Evolutionary conservation across 2,888 invertebrate species (phyloP).

Genomic region (Glaucopsyche alexis): DNA sequence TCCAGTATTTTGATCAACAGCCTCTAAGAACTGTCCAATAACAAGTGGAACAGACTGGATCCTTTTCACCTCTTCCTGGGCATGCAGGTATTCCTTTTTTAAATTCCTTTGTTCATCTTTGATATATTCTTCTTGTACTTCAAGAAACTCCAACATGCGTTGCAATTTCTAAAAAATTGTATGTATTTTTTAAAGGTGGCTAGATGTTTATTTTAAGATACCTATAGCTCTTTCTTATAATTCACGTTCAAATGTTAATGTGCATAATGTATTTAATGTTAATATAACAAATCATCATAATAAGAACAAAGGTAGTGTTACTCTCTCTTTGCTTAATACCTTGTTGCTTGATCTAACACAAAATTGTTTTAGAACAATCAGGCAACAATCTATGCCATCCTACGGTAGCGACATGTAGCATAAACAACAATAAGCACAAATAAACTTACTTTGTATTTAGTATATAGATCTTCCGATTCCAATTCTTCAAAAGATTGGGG

Average conservation of each 20-base stretch:
- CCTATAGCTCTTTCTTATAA: too few species aligned
- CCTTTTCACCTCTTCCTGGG: slow-evolving; percentile 98
- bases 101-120: slow-evolving; percentile 99
- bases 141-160: slow-evolving; percentile 96
- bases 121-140: slow-evolving; percentile 99
- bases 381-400: background rate
- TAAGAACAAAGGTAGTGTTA: too few species aligned
- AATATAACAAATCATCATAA: too few species aligned
- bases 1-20: slow-evolving; percentile 99
- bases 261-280: too few species aligned
- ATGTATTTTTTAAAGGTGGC: background rate
- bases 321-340: too few species aligned
- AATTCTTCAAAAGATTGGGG: slow-evolving; percentile 88
- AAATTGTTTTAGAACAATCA: too few species aligned
- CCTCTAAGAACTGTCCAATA: slow-evolving; percentile 99
- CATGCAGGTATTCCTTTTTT: slow-evolving; percentile 99
- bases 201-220: background rate
- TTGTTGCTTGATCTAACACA: too few species aligned
- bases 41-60: slow-evolving; percentile 99
- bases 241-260: too few species aligned
- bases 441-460: slow-evolving; percentile 91
- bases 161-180: slow-evolving; percentile 88
- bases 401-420: background rate
- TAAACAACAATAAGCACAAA: background rate
- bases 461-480: slow-evolving; percentile 96